phyloP scores from a whole-genome alignment of 1,140 invertebrate species.

The Papilio polytes region DNA sequence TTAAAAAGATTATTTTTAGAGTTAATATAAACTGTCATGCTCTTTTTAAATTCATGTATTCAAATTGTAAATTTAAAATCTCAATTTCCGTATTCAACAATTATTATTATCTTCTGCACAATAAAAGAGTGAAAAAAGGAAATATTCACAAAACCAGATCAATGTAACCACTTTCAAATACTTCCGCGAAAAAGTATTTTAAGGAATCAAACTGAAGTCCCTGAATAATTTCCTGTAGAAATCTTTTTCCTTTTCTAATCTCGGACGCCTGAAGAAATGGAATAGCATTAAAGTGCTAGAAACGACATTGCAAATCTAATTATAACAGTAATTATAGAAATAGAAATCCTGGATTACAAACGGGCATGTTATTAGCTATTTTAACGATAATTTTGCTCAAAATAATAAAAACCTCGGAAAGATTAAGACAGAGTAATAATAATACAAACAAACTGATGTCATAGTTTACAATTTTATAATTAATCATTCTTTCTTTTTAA shows the following conservation, averaged over 20 bases:
- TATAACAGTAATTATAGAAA: constrained; percentile 11
- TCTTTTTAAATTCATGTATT: too few species aligned
- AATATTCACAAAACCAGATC: not conserved
- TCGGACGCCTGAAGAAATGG: constrained; percentile 7
- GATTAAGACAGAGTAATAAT: not conserved
- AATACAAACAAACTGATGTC: not conserved
- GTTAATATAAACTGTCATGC: not conserved
- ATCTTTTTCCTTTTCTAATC: constrained; percentile 9
- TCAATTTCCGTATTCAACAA: not conserved
- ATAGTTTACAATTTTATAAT: not conserved
- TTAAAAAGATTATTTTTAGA: not conserved
- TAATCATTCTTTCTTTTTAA: constrained; percentile 52
- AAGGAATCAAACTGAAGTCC: constrained; percentile 26
- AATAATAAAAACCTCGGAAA: not conserved
- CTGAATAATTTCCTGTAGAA: constrained; percentile 21
- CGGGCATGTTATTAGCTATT: not conserved
- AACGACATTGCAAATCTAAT: constrained; percentile 8
- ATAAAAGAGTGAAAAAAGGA: not conserved
- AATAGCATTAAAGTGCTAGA: constrained; percentile 15
- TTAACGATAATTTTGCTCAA: not conserved
- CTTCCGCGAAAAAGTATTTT: constrained; percentile 8
- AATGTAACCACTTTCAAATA: not conserved
- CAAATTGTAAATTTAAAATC: too few species aligned
- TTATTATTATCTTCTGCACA: not conserved
- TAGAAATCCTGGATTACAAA: not conserved